phyloP scores from a whole-genome alignment of 2,113 vertebrate species.

The Todiramphus chloris region DNA sequence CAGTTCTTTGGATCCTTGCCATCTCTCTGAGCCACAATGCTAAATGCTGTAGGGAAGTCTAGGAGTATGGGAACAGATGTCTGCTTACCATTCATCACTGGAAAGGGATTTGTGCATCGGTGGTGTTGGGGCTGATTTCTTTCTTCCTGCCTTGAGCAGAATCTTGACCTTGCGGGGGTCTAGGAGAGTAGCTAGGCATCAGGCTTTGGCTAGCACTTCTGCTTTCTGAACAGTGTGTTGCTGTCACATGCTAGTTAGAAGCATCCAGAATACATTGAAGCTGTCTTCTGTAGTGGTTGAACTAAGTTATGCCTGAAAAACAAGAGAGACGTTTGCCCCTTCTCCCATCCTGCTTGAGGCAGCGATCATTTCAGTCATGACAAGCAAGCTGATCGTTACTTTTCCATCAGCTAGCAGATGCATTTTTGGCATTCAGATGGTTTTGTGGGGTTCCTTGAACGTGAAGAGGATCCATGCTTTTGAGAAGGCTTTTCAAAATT shows the following conservation, averaged over 20 bases:
- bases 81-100: background rate
- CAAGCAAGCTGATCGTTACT: background rate
- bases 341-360: background rate
- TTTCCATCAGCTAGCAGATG: background rate
- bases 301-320: background rate
- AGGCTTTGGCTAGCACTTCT: background rate
- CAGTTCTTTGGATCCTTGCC: slow-evolving; percentile 5
- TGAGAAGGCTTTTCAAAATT: background rate
- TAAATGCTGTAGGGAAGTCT: background rate
- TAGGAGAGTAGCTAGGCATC: background rate
- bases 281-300: background rate
- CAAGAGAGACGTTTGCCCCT: background rate
- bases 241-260: background rate
- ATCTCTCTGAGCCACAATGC: background rate
- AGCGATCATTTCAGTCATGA: background rate
- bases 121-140: background rate
- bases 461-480: background rate
- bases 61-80: background rate
- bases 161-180: background rate
- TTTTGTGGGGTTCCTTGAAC: background rate
- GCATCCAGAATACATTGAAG: background rate
- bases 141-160: background rate
- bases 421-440: background rate
- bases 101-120: background rate
- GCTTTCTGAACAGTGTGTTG: background rate